Evolutionary conservation across 2,888 invertebrate species (phyloP).

Genomic region (Incurvaria masculella): DNA sequence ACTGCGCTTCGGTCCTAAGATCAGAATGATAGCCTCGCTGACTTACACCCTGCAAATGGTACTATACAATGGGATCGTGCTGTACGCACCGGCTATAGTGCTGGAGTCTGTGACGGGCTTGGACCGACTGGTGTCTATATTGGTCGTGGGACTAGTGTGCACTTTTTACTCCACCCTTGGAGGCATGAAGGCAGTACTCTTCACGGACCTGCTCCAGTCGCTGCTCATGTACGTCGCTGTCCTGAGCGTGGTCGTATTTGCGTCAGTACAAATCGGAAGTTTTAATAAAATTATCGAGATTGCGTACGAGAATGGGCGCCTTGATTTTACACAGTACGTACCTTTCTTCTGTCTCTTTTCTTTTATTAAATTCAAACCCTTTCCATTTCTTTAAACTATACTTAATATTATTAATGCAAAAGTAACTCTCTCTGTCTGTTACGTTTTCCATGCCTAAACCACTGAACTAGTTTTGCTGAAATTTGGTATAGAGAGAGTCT

Average conservation of each 20-base stretch:
- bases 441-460: too few species aligned
- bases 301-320: constrained; percentile 65
- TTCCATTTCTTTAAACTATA: neutral
- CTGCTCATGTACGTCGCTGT: constrained; percentile 82
- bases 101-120: constrained; percentile 84
- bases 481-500: too few species aligned
- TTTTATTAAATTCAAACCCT: neutral
- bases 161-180: constrained; percentile 86
- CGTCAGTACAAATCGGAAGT: constrained; percentile 67
- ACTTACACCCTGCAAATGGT: constrained; percentile 89
- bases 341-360: neutral
- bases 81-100: constrained; percentile 92
- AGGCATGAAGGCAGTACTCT: constrained; percentile 87
- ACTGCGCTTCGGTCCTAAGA: constrained; percentile 73
- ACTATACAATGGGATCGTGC: constrained; percentile 85
- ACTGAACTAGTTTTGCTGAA: too few species aligned
- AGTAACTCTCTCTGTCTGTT: too few species aligned
- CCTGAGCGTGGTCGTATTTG: constrained; percentile 73
- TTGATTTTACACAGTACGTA: constrained; percentile 66
- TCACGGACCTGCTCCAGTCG: constrained; percentile 85
- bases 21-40: constrained; percentile 75
- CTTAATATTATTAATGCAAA: too few species aligned
- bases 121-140: constrained; percentile 66
- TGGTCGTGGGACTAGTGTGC: constrained; percentile 73
- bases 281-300: constrained; percentile 67